Percentiles rank a stretch among this genome's conserved stretches.
Conservation (phyloP, 2,888 invertebrate species). For the Epinotia ramella region DNA sequence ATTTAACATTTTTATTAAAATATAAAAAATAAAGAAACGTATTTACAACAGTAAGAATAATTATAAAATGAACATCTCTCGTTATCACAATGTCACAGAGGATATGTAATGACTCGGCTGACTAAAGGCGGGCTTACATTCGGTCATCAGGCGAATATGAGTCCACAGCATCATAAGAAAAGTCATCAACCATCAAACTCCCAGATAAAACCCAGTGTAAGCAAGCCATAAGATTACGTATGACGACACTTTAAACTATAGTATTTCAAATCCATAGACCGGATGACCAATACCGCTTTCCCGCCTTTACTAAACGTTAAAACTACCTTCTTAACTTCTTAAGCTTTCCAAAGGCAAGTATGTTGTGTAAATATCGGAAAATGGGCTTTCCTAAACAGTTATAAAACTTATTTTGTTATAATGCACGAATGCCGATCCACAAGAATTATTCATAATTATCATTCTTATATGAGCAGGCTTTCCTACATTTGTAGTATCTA, state of each 20-base stretch:
- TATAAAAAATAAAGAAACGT: slow-evolving; percentile 65
- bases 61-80: slow-evolving; percentile 50
- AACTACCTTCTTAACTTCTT: background rate
- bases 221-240: background rate
- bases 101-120: slow-evolving; percentile 26
- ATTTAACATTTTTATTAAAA: slow-evolving; percentile 58
- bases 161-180: background rate
- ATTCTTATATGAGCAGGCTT: background rate
- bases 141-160: background rate
- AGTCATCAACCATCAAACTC: background rate
- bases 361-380: background rate
- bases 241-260: background rate
- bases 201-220: slow-evolving; percentile 2
- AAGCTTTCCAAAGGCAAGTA: background rate
- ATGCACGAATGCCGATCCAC: background rate
- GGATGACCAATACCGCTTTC: background rate
- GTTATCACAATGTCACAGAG: slow-evolving; percentile 40
- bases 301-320: background rate
- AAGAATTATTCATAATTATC: background rate
- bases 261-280: background rate
- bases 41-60: slow-evolving; percentile 75
- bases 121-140: slow-evolving; percentile 15
- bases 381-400: background rate
- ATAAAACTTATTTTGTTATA: too few relatives aligned
- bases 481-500: background rate